Evolutionary conservation across 2,797 vertebrate species (phyloP).

Genomic region (Vipera ursinii): DNA sequence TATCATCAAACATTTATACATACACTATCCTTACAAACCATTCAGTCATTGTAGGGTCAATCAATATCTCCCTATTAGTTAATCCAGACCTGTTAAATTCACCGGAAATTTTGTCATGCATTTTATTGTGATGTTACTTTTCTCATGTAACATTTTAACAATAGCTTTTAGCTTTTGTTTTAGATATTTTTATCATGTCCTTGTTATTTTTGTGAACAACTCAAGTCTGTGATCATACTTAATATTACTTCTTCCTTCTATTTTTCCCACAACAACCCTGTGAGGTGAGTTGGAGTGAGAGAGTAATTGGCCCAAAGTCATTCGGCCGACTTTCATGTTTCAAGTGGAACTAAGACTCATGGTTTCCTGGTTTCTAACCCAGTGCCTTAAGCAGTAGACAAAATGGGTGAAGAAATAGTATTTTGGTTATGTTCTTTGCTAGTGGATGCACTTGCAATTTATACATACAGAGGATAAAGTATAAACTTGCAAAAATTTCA

Average conservation of each 20-base stretch:
- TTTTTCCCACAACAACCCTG: neutral
- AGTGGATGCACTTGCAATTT: neutral
- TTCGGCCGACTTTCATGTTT: neutral
- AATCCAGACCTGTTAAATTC: neutral
- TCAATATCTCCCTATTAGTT: neutral
- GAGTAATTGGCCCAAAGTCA: neutral
- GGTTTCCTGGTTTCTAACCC: neutral
- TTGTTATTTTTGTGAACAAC: neutral
- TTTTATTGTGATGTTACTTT: neutral
- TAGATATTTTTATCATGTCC: neutral
- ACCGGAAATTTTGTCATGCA: neutral
- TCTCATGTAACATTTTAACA: slow-evolving; percentile 20
- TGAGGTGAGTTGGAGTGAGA: neutral
- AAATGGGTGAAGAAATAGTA: neutral
- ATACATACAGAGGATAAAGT: neutral
- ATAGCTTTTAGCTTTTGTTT: neutral
- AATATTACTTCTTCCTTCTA: neutral
- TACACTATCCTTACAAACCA: neutral
- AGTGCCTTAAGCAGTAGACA: neutral
- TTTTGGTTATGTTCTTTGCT: neutral
- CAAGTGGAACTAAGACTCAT: neutral
- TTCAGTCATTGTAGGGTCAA: neutral
- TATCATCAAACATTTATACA: neutral
- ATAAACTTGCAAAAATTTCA: neutral
- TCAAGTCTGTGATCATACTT: neutral